Evolutionary conservation across 2,113 vertebrate species (phyloP).

Genomic region (Poecile atricapillus): DNA sequence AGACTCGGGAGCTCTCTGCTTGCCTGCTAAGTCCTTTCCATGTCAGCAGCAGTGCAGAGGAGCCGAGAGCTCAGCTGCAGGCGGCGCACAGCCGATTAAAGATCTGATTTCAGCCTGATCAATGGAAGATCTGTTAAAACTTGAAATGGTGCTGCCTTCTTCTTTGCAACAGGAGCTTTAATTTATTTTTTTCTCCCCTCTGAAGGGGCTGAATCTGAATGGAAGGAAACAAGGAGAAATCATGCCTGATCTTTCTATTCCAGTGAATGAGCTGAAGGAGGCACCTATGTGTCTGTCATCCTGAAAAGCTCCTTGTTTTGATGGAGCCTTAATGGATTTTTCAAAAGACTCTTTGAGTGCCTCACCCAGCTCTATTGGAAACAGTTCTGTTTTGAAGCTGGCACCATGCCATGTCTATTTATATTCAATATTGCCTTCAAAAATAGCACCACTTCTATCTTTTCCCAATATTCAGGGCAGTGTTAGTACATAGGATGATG

Average conservation of each 20-base stretch:
- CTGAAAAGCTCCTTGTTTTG: conserved; percentile 56
- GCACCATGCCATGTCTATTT: conserved; percentile 54
- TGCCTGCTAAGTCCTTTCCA: background rate
- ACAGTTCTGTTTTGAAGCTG: conserved; percentile 39
- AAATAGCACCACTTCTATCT: conserved; percentile 24
- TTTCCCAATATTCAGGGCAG: background rate
- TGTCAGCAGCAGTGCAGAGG: background rate
- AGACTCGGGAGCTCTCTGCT: background rate
- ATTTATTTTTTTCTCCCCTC: background rate
- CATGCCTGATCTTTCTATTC: background rate
- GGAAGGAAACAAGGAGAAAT: conserved; percentile 12
- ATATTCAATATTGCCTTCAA: conserved; percentile 11
- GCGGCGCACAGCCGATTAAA: rapidly evolving
- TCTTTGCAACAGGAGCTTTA: background rate
- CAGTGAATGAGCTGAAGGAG: conserved; percentile 3
- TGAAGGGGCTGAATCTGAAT: background rate
- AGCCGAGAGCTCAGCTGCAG: background rate
- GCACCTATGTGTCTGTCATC: conserved; percentile 16
- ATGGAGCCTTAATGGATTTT: conserved; percentile 47
- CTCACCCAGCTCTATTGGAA: background rate
- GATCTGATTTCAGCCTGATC: background rate
- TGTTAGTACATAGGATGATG: background rate
- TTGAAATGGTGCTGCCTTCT: background rate
- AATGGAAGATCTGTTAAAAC: conserved; percentile 7
- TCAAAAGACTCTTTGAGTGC: conserved; percentile 33